phyloP scores from a whole-genome alignment of 2,113 vertebrate genomes.

The Heliornis fulica region DNA sequence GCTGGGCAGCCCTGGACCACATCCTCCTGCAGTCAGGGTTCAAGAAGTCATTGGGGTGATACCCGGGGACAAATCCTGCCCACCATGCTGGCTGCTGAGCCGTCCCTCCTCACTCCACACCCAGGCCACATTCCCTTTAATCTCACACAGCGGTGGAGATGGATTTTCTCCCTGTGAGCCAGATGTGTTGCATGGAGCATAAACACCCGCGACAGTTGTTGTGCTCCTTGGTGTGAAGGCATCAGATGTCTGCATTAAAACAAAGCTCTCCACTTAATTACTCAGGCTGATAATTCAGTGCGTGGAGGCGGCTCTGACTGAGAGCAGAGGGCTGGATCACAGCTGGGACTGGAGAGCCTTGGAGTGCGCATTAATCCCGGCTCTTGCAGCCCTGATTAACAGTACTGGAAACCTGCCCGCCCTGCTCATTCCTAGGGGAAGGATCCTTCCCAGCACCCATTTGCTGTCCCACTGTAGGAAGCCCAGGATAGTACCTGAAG shows the following conservation, averaged over 20 bases:
- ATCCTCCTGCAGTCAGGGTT: not conserved
- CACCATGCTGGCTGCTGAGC: not conserved
- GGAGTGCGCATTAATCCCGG: conserved; percentile 52
- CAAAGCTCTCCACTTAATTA: conserved; percentile 67
- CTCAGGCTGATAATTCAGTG: conserved; percentile 59
- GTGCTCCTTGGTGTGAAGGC: conserved; percentile 41
- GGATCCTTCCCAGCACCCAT: not conserved
- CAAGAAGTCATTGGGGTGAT: rapidly evolving
- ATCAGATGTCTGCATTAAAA: conserved; percentile 65
- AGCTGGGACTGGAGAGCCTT: conserved; percentile 59
- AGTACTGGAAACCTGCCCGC: not conserved
- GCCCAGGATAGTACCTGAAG: not conserved
- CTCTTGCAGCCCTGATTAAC: conserved; percentile 38
- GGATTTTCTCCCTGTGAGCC: conserved; percentile 52
- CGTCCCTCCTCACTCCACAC: not conserved
- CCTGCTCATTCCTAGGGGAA: not conserved
- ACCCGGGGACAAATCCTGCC: not conserved
- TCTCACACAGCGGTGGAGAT: not conserved
- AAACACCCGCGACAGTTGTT: conserved; percentile 53
- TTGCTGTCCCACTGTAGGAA: rapidly evolving
- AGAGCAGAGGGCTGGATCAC: conserved; percentile 61
- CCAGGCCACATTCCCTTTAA: not conserved
- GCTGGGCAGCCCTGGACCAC: not conserved
- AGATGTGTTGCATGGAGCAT: conserved; percentile 58
- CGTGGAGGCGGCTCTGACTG: conserved; percentile 44